phyloP scores from a whole-genome alignment of 2,888 invertebrate genomes.

The Hemaris fuciformis region DNA sequence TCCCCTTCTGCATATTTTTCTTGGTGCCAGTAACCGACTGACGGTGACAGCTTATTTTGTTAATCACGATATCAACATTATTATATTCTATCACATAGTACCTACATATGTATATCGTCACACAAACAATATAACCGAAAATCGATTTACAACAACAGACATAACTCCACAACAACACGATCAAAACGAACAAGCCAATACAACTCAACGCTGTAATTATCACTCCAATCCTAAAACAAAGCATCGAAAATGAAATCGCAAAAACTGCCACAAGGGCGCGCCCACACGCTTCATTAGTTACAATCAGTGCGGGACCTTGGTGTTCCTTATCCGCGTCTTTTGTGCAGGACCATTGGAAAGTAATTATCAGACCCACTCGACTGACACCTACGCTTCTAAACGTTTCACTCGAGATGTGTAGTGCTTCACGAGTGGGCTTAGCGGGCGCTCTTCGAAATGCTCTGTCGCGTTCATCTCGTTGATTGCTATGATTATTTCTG shows the following conservation, averaged over 20 bases:
- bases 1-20: too few species aligned
- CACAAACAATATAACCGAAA: too few species aligned
- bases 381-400: slow-evolving; percentile 52
- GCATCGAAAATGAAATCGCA: neutral
- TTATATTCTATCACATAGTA: too few species aligned
- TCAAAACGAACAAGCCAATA: neutral
- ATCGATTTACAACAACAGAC: too few species aligned
- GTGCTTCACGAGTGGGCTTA: slow-evolving; percentile 42
- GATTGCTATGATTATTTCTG: too few species aligned
- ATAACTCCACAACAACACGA: neutral
- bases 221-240: neutral
- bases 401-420: slow-evolving; percentile 44
- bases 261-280: slow-evolving; percentile 26
- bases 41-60: too few species aligned
- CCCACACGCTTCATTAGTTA: slow-evolving; percentile 32
- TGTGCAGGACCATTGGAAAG: slow-evolving; percentile 57
- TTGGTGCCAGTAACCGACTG: too few species aligned
- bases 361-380: slow-evolving; percentile 56
- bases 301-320: slow-evolving; percentile 30
- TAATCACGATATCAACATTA: too few species aligned
- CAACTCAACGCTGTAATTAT: neutral
- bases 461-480: neutral
- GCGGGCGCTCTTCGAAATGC: neutral
- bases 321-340: slow-evolving; percentile 39
- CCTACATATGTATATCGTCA: too few species aligned